Base-by-base conservation (phyloP, 2,797 vertebrate species). In the Gadopsis marmoratus region DNA sequence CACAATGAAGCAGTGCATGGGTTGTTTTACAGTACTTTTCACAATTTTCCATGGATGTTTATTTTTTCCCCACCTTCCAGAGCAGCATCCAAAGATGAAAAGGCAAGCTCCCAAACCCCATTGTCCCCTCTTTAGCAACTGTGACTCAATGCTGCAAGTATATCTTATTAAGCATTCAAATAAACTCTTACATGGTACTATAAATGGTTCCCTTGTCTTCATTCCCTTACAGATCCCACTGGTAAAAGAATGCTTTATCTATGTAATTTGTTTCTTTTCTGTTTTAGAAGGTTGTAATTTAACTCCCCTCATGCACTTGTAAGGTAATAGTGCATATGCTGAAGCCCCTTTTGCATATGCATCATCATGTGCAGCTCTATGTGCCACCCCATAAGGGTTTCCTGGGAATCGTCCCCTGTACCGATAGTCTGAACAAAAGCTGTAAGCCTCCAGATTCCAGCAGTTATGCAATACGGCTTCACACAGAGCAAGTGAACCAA, bases 101-200 rank as follows among this genome's bases (percentile, higher is more conserved):
- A 85, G 23, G 13, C 35, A 55, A 31, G 19, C 17, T 71, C 63
- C 23, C 56, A 35, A 76, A 74, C 56, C 60, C 54, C 37, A 73
- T 47, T 79, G 70, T 71, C 41, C 14, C 59, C 63, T 69, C 54
- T 73, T 76, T 59, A 70, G 71, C 54, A 73, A 43, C 67, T 47
- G 31, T 31, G 68, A 70, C 77, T 86, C 81, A 63, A 69, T 75
- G 63, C 66, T 77, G 70, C 60, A 91, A 83, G 86, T 86, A 77
- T 71, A 78, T 79, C 78, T 85, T 75, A 92, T 87, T 86, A 90
- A 74, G 73, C 69, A 84, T 86, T 88, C 76, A 89, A 74, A 86
- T 86, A 63, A 79, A 51, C 21, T 81, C 66, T 70, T 72, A 74
- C 64, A 79, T 86, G 75, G 23, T n/a, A 50, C 48, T 72, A 43